A percentile compares a stretch with the other conserved stretches of the same genome.
Evolutionary conservation across 2,113 vertebrate genomes (phyloP).

Genomic region (Hemichromis elongatus): DNA sequence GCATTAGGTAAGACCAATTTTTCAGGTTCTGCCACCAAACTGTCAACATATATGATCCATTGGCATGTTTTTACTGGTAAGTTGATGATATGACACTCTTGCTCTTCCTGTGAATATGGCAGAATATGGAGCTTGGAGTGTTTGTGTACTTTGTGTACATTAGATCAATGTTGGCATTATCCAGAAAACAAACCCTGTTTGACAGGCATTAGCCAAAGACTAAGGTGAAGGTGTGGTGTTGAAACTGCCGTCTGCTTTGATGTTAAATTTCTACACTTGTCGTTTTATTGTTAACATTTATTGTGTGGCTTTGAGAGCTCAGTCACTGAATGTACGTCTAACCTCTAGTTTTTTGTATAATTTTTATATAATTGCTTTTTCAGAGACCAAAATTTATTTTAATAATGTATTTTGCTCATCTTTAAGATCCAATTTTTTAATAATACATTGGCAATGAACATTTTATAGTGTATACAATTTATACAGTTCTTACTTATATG

Average conservation of each 20-base stretch:
- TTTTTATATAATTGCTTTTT: background rate
- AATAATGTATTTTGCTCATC: background rate
- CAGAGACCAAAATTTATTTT: background rate
- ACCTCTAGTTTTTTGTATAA: background rate
- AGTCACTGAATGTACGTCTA: background rate
- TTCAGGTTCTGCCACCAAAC: background rate
- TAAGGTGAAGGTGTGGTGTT: background rate
- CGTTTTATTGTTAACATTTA: background rate
- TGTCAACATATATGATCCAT: background rate
- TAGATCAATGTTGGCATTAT: background rate
- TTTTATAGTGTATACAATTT: background rate
- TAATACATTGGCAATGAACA: background rate
- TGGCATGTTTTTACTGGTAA: background rate
- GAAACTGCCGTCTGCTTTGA: background rate
- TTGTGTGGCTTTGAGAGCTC: background rate
- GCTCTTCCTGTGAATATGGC: rapidly evolving
- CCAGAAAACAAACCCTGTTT: background rate
- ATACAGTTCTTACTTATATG: background rate
- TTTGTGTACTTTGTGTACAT: background rate
- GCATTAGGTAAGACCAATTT: background rate
- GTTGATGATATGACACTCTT: background rate
- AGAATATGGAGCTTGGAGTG: rapidly evolving
- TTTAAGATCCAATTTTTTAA: background rate
- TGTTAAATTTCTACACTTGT: background rate
- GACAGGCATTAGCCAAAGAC: background rate